Conservation (phyloP, 2,113 vertebrate species). For the Rana temporaria region DNA sequence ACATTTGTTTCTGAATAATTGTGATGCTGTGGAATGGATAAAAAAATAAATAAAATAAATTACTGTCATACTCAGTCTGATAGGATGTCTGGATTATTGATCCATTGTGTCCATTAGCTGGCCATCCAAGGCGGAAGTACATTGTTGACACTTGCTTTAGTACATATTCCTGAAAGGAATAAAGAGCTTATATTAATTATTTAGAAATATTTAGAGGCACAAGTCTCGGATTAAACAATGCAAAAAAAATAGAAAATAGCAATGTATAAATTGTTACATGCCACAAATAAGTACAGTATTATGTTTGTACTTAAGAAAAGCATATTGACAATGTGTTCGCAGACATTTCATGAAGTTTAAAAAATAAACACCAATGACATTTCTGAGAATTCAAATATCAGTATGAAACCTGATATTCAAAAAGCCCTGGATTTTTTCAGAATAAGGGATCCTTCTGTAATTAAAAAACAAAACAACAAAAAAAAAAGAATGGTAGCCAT, state of each 20-base stretch:
- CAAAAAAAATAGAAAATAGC: background rate
- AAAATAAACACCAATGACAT: too few relatives aligned
- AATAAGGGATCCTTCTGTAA: too few relatives aligned
- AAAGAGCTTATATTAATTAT: conserved; percentile 7
- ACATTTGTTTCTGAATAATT: background rate
- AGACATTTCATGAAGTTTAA: too few relatives aligned
- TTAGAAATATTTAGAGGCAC: background rate
- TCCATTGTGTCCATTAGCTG: conserved; percentile 80
- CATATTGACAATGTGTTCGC: too few relatives aligned
- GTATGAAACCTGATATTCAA: too few relatives aligned
- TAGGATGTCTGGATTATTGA: conserved; percentile 86
- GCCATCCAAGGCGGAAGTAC: conserved; percentile 95
- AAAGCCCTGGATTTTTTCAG: too few relatives aligned
- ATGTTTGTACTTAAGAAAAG: too few relatives aligned
- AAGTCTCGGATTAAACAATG: background rate
- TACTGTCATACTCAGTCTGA: conserved; percentile 86
- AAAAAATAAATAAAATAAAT: conserved; percentile 45
- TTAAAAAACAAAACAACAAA: too few relatives aligned
- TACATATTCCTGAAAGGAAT: conserved; percentile 84
- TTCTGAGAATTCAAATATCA: too few relatives aligned
- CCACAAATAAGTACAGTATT: too few relatives aligned
- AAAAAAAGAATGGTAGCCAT: too few relatives aligned
- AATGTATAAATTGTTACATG: background rate
- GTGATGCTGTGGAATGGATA: background rate
- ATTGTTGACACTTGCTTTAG: conserved; percentile 91